Base-by-base conservation (phyloP, 1,140 invertebrate species). In the Nasonia giraulti region DNA sequence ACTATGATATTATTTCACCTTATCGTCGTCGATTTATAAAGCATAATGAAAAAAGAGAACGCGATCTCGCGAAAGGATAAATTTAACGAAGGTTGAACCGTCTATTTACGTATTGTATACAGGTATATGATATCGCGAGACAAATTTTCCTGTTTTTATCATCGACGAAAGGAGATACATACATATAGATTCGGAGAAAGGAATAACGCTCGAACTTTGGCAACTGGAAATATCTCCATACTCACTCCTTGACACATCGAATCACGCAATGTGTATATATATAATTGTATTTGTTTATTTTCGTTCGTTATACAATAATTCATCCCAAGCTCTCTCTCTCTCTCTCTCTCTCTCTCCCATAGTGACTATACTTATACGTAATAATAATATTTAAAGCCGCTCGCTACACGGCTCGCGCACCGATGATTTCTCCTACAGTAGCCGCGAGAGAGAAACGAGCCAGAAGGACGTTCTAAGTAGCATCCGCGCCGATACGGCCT, bases 401-500 rank as follows among this genome's bases (percentile, higher is more conserved):
- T 83, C n/a, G 73, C 31, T 2, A 62, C 10, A 4, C 55, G 55
- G 47, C 44, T 55, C 17, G 71, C 74, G 4, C 47, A 10, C 47
- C 44, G 1, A 66, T 40, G 69, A 31, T 33, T 33, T 55, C 73
- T 66, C 55, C n/a, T 76, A 40, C 44, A 7, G 55, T 62, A 68
- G 33, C 33, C 23, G 27, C 17, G 27, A 75, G 55, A 50, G 47
- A 62, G 23, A 62, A 40, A 82, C 33, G 0, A 55, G 31, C n/a
- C n/a, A 37, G 74, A 83, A 77, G 74, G 40, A 83, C 33, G n/a
- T 75, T 75, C 47, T 82, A 62, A 50, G 37, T 33, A 74, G 62
- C 27, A n/a, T 74, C 31, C 47, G 50, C 17, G 20, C 50, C 20
- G 20, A 23, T 62, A 27, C 74, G 37, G 31, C 74, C 74, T 83